Base-by-base conservation (phyloP, 2,888 invertebrate species). In the Netelia melanura region DNA sequence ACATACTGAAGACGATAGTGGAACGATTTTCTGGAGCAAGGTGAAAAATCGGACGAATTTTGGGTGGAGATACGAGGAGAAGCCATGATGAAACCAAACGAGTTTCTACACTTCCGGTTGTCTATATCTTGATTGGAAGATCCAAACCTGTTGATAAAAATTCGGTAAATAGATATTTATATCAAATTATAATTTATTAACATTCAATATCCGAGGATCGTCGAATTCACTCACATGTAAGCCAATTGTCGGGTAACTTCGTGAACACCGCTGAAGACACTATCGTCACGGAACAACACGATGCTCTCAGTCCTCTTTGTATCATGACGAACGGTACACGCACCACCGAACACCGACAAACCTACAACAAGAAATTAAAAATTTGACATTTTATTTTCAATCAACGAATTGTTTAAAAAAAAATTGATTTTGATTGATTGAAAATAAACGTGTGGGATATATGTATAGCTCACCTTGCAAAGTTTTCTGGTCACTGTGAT, bases 11-110 rank as follows among this genome's bases (percentile, higher is more conserved):
- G 17, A 17, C 17, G 14, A 54, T 54, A n/a, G 14, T 54, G 54
- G 8, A 54, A 54, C 54, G 17, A 6, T 54, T n/a, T 14, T 54
- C 54, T 54, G n/a, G n/a, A n/a, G 8, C 54, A 54, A 6, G 14
- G 54, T 54, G 54, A 54, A 54, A 54, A 54, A 54, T 54, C 54
- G 5, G 54, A n/a, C n/a, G 54, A 54, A 8, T 54, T 54, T 54
- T 54, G n/a, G 3, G 54, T 54, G n/a, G 17, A n/a, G 54, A 54
- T 17, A 3, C n/a, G 17, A 14, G 54, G 54, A 3, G 54, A 54
- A 14, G 54, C 54, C 54, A 54, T 54, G n/a, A 54, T 17, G 17
- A n/a, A 54, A 11, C 54, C 54, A 14, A n/a, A 6, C 3, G 54
- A 54, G n/a, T 54, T 54, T 14, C 11, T 6, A 54, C 54, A 54